phyloP scores from a whole-genome alignment of 2,113 vertebrate genomes.

The Tauraco erythrolophus region DNA sequence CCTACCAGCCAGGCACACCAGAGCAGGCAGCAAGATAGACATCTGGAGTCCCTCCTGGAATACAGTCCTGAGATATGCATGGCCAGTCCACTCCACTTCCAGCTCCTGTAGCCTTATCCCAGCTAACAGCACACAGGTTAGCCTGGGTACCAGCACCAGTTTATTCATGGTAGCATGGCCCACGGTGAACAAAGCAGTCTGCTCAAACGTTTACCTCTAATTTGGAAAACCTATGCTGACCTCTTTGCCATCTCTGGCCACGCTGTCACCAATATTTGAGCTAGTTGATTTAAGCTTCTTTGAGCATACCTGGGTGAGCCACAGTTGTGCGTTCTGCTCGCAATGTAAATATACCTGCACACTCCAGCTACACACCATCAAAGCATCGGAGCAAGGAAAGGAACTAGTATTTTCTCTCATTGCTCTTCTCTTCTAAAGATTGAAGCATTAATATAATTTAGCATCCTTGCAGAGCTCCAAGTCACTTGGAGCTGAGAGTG shows the following conservation, averaged over 20 bases:
- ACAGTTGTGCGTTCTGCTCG: not conserved
- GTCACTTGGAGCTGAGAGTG: not conserved
- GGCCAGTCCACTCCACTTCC: not conserved
- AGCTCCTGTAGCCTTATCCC: not conserved
- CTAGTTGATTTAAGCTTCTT: not conserved
- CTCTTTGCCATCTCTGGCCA: not conserved
- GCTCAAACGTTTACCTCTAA: not conserved
- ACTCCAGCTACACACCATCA: not conserved
- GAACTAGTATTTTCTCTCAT: not conserved
- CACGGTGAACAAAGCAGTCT: not conserved
- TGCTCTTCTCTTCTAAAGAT: not conserved
- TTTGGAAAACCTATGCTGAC: not conserved
- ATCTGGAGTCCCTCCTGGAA: not conserved
- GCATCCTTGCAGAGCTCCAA: not conserved
- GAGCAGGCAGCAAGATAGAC: not conserved
- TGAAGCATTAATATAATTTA: not conserved
- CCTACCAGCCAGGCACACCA: not conserved
- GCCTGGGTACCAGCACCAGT: not conserved
- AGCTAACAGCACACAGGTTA: not conserved
- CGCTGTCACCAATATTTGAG: accelerated
- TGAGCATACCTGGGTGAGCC: not conserved
- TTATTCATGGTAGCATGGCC: not conserved
- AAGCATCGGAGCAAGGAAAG: not conserved
- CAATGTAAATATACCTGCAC: not conserved
- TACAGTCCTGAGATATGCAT: not conserved